Base-by-base conservation (phyloP, 2,888 invertebrate genomes). In the Glaucopsyche alexis region DNA sequence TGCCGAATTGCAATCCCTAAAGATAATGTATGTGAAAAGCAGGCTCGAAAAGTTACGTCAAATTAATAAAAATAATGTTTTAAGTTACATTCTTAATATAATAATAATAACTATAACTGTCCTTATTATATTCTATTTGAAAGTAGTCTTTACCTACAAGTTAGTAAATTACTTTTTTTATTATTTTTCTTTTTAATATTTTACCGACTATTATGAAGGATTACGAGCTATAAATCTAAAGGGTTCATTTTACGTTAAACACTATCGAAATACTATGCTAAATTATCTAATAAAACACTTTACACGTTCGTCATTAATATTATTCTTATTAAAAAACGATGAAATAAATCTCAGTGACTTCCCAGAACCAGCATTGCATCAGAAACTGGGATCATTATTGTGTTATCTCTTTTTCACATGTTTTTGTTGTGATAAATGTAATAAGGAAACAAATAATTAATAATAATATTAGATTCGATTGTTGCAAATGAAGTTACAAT, bases 211-310 rank as follows among this genome's bases (percentile, higher is more conserved):
- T 4, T 52, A 60, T 13, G 29, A 60, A 60, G 13, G 8, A 60
- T 60, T 29, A 38, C 38, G 13, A 60, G 14, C 29, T 60, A 19
- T 60, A 60, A 60, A 60, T 60, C 29, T 19, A 19, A 60, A 60
- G 29, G 9, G 19, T 60, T 60, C 29, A 60, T 38, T 38, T 60
- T 60, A 60, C 7, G 55, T 55, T 55, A 14, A 60, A 38, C 29
- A 38, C 60, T 60, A 60, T 60, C 13, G 7, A 60, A 60, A 60
- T 29, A 55, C 19, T 55, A 60, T 60, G 14, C 60, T 60, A 60
- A 60, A 60, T 60, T 60, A 50, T n/a, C 50, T 50, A 50, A 50
- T 50, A 7, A n/a, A n/a, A 55, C 55, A 11, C 55, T 55, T 11
- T 55, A 55, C 55, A 19, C 16, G 19, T 13, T 19, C 4, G 9